These are phyloP conservation scores for Cloeon dipterum DNA, from an alignment of 2,888 invertebrate genomes.

Conservation along the genomic window DNA sequence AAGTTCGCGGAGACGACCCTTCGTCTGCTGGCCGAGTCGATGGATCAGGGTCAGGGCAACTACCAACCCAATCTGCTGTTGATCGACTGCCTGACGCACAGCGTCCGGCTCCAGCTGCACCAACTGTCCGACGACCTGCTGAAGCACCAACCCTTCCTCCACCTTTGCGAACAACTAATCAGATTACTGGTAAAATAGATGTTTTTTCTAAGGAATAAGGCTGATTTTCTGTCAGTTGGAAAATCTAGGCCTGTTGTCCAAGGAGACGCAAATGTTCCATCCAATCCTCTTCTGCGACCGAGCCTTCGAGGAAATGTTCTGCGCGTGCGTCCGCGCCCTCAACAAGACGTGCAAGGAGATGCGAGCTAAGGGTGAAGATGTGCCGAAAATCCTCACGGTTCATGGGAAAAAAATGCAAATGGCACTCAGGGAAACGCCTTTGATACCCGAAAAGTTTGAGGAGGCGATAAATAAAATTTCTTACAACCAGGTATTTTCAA, in stretches of 20 bases:
- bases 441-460: neutral
- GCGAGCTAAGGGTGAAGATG: neutral
- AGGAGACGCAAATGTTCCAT: neutral
- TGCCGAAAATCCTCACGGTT: neutral
- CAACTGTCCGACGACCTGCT: too few species aligned
- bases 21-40: neutral
- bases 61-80: neutral
- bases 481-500: neutral
- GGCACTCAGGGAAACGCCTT: neutral
- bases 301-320: slow-evolving; percentile 1
- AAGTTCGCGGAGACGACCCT: neutral
- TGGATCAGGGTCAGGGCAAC: neutral
- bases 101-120: too few species aligned
- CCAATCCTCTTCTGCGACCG: slow-evolving; percentile 1
- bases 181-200: neutral
- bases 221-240: too few species aligned
- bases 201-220: neutral
- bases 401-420: neutral
- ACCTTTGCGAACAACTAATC: too few species aligned
- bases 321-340: neutral
- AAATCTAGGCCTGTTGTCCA: neutral
- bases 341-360: slow-evolving; percentile 2
- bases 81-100: neutral
- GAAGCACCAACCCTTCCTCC: too few species aligned
- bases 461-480: neutral